Evolutionary conservation across 1,140 invertebrate genomes (phyloP), one percentile per base, ranked within the genome.

Genomic region (Eriosoma lanigerum): DNA sequence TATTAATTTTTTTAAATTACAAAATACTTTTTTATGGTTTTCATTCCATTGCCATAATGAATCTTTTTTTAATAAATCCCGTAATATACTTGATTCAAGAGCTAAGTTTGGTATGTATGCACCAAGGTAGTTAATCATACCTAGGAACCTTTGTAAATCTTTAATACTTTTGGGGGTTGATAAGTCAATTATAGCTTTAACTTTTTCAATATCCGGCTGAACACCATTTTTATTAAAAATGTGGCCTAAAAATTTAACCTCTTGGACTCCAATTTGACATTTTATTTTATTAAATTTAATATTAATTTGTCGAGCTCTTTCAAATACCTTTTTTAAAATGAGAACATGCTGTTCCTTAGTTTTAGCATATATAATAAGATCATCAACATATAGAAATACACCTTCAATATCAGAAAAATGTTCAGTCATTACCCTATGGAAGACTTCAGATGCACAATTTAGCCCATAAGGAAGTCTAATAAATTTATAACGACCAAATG

Each of bases 161-260:
- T 84, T 85, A 72, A 85, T 84, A 24, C 84, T 44, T 50, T 62
- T 78, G 13, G 81, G 81, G 10, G 44, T 44, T 32, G 64, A 81
- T 32, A 84, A 82, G 48, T 85, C 75, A 50, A 64, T 58, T 29
- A 88, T 86, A n/a, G 85, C 84, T 80, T 82, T 56, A 15, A 87
- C 80, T 81, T 85, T 85, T 13, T 82, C 83, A 54, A 70, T 72
- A 81, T 85, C 83, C 21, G 85, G 84, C 81, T 81, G 82, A 3
- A 87, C 70, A 38, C 86, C 86, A 26, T 85, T 44, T 81, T 83
- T 66, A 56, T 84, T 83, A 32, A 87, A 82, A 13, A 84, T 81
- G 82, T 86, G 84, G 19, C 86, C 86, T 24, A 87, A 52, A 82
- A 85, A 86, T 82, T 85, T 85, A 19, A 87, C 82, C 81, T 84